A percentile compares a stretch with the other conserved stretches of the same genome.
Evolutionary conservation across 2,113 vertebrate species (phyloP).

Genomic region (Paramormyrops kingsleyae): DNA sequence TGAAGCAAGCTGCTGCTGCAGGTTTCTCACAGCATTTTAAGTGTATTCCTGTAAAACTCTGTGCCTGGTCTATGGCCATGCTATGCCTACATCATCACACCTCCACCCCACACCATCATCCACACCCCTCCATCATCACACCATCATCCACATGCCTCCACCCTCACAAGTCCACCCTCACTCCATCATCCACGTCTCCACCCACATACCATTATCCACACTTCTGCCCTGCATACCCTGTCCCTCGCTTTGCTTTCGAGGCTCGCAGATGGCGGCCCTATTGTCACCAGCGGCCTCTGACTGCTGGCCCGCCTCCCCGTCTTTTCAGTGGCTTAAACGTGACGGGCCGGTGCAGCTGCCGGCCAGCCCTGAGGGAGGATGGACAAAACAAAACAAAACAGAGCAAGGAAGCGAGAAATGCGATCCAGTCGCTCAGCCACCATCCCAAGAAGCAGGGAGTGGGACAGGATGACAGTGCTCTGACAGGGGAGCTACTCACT

Average conservation of each 20-base stretch:
- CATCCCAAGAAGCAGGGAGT: neutral
- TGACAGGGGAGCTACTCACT: neutral
- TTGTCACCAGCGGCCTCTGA: neutral
- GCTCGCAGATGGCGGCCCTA: neutral
- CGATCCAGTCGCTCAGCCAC: neutral
- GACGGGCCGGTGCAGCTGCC: neutral
- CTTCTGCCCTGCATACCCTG: too few species aligned
- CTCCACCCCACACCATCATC: neutral
- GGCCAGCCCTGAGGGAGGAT: neutral
- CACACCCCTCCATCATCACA: neutral
- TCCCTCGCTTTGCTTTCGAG: neutral
- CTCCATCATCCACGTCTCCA: neutral
- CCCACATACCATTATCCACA: too few species aligned
- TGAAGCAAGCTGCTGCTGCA: neutral
- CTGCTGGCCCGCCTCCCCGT: neutral
- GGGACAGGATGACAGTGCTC: neutral
- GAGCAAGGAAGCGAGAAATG: neutral
- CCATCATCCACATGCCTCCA: rapidly evolving
- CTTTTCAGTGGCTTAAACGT: neutral
- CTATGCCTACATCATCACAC: neutral
- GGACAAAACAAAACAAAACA: neutral
- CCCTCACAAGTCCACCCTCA: neutral
- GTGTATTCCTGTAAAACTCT: neutral
- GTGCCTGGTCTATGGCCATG: neutral
- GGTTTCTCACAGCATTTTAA: neutral